Evolutionary conservation across 2,113 vertebrate genomes (phyloP).

Genomic region (Circaetus gallicus): DNA sequence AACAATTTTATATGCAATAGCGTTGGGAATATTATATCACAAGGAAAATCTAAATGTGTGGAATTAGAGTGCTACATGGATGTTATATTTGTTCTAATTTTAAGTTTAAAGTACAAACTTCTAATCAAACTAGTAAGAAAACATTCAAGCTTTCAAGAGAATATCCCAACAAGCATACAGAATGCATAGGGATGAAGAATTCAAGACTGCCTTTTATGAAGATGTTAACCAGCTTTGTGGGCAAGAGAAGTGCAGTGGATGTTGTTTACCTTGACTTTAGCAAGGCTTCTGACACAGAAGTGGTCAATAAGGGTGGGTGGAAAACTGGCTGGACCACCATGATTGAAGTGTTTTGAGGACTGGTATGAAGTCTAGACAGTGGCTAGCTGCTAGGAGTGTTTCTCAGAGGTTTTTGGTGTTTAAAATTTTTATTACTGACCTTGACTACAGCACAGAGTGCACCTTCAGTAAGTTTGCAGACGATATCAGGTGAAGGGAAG

Average conservation of each 20-base stretch:
- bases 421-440: not conserved
- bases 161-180: not conserved
- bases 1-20: not conserved
- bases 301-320: not conserved
- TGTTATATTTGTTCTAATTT: not conserved
- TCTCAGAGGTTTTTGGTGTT: not conserved
- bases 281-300: not conserved
- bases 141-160: not conserved
- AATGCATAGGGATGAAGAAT: accelerated
- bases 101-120: not conserved
- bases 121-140: not conserved
- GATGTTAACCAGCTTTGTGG: not conserved
- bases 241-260: not conserved
- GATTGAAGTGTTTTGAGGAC: not conserved
- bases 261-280: not conserved
- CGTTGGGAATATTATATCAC: not conserved
- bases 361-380: not conserved
- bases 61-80: not conserved
- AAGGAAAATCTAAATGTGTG: not conserved
- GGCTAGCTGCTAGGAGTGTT: not conserved
- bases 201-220: not conserved
- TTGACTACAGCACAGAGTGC: not conserved
- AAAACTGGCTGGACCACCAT: not conserved
- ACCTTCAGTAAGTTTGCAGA: not conserved
- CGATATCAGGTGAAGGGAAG: not conserved